Percentiles rank a stretch among this genome's conserved stretches.
These are phyloP conservation scores for Macrotis lagotis DNA, from an alignment of 2,113 vertebrate species.

Conservation along the genomic window DNA sequence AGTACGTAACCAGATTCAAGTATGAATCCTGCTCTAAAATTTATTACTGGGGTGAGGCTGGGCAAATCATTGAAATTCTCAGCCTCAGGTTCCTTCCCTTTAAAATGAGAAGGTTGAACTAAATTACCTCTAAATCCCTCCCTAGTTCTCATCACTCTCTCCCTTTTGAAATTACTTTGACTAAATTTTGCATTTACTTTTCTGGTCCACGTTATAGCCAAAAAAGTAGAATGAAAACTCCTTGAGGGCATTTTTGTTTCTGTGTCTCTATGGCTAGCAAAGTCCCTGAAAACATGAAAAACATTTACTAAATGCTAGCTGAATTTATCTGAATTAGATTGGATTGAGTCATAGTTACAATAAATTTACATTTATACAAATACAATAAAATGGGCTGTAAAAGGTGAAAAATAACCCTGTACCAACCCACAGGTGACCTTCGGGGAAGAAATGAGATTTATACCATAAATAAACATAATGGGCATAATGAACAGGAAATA, in stretches of 20 bases:
- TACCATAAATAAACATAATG: constrained; percentile 67
- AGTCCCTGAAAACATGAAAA: neutral
- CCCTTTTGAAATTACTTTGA: neutral
- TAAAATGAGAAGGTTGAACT: neutral
- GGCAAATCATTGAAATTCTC: neutral
- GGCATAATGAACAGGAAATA: constrained; percentile 68
- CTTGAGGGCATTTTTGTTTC: neutral
- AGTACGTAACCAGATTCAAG: neutral
- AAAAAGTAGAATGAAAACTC: neutral
- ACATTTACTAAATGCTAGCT: neutral
- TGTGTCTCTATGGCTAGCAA: neutral
- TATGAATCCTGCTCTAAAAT: neutral
- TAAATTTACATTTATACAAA: constrained; percentile 65
- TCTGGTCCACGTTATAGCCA: neutral
- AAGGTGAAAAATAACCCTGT: constrained; percentile 54
- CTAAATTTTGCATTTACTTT: neutral
- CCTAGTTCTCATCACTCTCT: neutral
- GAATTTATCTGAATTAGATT: neutral
- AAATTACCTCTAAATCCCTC: neutral
- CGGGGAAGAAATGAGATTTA: constrained; percentile 60
- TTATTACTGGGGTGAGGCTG: neutral
- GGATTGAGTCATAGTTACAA: constrained; percentile 47
- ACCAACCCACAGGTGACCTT: constrained; percentile 67
- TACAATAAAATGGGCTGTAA: constrained; percentile 60
- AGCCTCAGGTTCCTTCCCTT: neutral